Evolutionary conservation across 1,140 invertebrate species (phyloP).

Genomic region (Eupeodes corollae): DNA sequence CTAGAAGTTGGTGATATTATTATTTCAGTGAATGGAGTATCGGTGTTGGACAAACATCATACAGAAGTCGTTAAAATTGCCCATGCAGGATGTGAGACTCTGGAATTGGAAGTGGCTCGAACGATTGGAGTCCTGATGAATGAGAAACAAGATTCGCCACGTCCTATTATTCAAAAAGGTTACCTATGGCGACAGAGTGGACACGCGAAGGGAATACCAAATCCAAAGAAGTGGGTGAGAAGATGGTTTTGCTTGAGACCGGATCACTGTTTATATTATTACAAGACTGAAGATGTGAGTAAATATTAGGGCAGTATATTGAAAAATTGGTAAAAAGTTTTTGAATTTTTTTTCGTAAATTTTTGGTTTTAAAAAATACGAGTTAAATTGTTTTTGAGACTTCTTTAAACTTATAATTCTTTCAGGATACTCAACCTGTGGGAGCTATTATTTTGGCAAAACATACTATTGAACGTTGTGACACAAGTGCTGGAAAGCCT

Average conservation of each 20-base stretch:
- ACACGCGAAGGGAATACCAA: constrained; percentile 41
- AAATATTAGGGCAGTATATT: not conserved
- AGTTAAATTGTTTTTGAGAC: too few relatives aligned
- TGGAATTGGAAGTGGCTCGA: constrained; percentile 77
- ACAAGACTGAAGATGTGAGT: constrained; percentile 75
- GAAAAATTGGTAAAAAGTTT: not conserved
- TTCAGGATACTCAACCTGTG: constrained; percentile 74
- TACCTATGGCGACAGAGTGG: constrained; percentile 65
- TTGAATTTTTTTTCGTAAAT: not conserved
- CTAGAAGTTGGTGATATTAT: constrained; percentile 90
- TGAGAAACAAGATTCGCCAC: constrained; percentile 45
- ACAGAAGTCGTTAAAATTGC: constrained; percentile 91
- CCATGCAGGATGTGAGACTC: constrained; percentile 70
- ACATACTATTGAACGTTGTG: constrained; percentile 54
- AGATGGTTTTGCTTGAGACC: constrained; percentile 83
- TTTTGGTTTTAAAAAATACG: too few relatives aligned
- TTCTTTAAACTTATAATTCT: constrained; percentile 6
- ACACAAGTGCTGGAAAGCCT: constrained; percentile 35
- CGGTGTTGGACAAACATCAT: constrained; percentile 83
- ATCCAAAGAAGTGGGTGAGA: constrained; percentile 66
- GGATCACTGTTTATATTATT: constrained; percentile 91
- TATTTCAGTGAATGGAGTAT: constrained; percentile 80
- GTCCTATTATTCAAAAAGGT: constrained; percentile 57
- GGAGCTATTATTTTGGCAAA: constrained; percentile 79
- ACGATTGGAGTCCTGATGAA: constrained; percentile 70